These are phyloP conservation scores for Anhinga anhinga DNA, from an alignment of 2,113 vertebrate species.

Conservation along the genomic window DNA sequence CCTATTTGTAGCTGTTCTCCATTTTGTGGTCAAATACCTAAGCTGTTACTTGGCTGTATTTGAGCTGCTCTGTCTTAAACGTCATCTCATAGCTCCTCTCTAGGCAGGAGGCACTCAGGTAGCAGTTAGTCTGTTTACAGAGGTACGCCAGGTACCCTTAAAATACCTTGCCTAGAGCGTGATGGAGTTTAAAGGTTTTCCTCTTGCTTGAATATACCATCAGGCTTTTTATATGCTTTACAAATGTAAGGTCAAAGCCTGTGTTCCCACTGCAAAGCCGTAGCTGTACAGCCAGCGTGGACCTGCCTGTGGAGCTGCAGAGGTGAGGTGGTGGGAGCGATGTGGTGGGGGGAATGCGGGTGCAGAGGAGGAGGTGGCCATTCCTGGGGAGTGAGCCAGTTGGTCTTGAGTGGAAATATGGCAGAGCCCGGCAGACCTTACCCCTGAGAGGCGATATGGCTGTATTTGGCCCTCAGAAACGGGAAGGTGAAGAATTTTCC, in stretches of 20 bases:
- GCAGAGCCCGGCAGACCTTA: not conserved
- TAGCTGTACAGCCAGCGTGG: not conserved
- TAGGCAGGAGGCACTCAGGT: not conserved
- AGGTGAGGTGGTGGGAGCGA: fast-evolving
- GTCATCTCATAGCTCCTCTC: not conserved
- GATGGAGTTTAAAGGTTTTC: not conserved
- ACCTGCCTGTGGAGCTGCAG: not conserved
- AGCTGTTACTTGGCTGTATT: not conserved
- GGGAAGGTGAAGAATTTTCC: not conserved
- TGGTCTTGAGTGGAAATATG: not conserved
- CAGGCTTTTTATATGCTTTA: not conserved
- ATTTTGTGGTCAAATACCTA: not conserved
- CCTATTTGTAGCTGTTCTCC: not conserved
- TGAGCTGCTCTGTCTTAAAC: not conserved
- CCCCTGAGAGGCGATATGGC: not conserved
- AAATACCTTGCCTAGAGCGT: not conserved
- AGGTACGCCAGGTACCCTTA: not conserved
- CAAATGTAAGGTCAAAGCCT: not conserved
- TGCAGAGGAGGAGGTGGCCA: fast-evolving
- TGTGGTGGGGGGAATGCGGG: not conserved
- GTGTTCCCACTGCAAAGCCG: not conserved
- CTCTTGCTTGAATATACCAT: not conserved
- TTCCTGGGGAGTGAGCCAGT: not conserved
- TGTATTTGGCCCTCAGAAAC: not conserved
- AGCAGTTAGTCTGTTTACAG: not conserved